Evolutionary conservation across 53 echinoderm and acorn worm species (phyloP).

Genomic region (Antedon mediterranea): DNA sequence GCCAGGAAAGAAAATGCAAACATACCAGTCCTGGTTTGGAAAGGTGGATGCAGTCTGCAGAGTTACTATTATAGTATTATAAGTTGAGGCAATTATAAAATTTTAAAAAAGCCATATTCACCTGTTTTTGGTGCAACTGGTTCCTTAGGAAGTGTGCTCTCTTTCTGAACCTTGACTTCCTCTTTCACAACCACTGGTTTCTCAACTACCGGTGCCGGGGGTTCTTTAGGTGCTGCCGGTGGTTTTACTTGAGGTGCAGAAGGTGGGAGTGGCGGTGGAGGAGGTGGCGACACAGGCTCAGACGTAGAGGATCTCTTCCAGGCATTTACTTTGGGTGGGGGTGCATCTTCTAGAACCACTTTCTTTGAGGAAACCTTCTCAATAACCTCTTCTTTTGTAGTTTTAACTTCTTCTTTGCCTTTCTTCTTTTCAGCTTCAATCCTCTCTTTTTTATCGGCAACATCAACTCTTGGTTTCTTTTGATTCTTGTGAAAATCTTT

Average conservation of each 20-base stretch:
- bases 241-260: background rate
- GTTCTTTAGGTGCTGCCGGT: constrained; percentile 1
- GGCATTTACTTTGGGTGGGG: constrained; percentile 92
- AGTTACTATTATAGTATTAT: no score
- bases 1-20: no score
- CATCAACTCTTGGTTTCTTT: constrained; percentile 5
- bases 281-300: background rate
- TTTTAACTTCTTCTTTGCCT: constrained; percentile 18
- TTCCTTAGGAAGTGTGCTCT: background rate
- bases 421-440: constrained; percentile 22
- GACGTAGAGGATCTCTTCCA: constrained; percentile 26
- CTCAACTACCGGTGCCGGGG: constrained; percentile 7
- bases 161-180: background rate
- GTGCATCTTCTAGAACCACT: constrained; percentile 51
- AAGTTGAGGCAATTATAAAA: no score
- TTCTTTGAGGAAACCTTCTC: constrained; percentile 31
- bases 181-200: constrained; percentile 7
- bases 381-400: constrained; percentile 22
- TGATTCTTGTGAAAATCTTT: background rate
- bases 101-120: no score
- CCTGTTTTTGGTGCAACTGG: background rate
- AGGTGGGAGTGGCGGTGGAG: background rate
- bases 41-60: no score
- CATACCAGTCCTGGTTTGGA: no score
- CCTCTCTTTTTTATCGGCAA: constrained; percentile 4